phyloP scores from a whole-genome alignment of 53 echinoderm and acorn worm species.

The Stichopus horrens region DNA sequence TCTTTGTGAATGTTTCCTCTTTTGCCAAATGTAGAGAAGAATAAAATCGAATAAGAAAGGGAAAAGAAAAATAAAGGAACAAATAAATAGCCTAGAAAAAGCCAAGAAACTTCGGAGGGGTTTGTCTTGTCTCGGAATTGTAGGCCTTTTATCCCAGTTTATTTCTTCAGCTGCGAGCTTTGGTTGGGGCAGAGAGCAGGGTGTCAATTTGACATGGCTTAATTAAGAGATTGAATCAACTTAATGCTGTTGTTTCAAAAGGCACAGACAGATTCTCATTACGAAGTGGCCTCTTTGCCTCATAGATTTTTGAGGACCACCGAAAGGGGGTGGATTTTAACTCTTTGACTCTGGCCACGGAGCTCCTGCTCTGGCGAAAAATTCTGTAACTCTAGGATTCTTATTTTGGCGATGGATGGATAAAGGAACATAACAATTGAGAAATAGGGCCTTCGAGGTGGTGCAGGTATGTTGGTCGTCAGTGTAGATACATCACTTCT shows the following conservation, averaged over 20 bases:
- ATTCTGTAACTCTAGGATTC: background rate
- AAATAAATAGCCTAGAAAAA: too few species aligned
- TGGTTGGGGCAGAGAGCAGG: background rate
- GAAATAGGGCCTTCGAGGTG: background rate
- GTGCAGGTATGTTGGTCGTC: background rate
- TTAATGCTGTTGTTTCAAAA: background rate
- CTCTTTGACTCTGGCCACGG: background rate
- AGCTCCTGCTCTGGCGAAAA: background rate
- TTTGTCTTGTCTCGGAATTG: background rate
- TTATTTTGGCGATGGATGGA: background rate
- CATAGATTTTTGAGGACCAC: conserved; percentile 21
- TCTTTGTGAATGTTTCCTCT: too few species aligned
- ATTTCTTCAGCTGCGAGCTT: background rate
- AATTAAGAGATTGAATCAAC: background rate
- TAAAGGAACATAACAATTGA: background rate
- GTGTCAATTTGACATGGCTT: background rate
- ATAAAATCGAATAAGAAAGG: too few species aligned
- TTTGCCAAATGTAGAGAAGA: too few species aligned
- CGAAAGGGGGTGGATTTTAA: background rate
- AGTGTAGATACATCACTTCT: background rate
- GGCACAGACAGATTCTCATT: background rate
- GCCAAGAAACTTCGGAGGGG: too few species aligned
- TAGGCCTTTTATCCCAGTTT: background rate
- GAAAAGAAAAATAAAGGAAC: too few species aligned
- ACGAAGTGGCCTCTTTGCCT: conserved; percentile 25